phyloP scores from a whole-genome alignment of 2,888 invertebrate genomes.

The Oxycera nigricornis region DNA sequence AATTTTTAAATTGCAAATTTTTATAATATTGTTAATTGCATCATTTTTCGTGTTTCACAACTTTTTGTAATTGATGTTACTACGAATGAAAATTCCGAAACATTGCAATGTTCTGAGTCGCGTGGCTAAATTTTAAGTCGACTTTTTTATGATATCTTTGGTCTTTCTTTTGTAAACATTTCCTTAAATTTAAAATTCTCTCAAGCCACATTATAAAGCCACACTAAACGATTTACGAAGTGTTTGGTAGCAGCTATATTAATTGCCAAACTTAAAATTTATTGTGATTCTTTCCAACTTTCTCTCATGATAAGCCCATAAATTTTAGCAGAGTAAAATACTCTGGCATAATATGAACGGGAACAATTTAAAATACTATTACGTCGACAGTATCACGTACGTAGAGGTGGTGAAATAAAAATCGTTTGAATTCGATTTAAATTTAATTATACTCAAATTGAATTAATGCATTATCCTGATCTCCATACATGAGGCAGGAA shows the following conservation, averaged over 20 bases:
- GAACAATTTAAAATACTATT: conserved; percentile 31
- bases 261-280: neutral
- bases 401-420: conserved; percentile 49
- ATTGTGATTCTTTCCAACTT: neutral
- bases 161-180: too few species aligned
- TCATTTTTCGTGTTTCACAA: too few species aligned
- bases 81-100: too few species aligned
- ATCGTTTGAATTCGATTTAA: conserved; percentile 52
- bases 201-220: neutral
- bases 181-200: too few species aligned
- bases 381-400: conserved; percentile 48
- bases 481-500: conserved; percentile 19
- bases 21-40: too few species aligned
- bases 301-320: conserved; percentile 12
- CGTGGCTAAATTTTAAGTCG: too few species aligned
- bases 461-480: conserved; percentile 49
- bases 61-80: too few species aligned
- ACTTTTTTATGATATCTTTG: too few species aligned
- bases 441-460: conserved; percentile 52
- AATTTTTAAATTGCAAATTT: too few species aligned
- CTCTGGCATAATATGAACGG: neutral
- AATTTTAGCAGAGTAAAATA: conserved; percentile 13
- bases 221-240: neutral
- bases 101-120: too few species aligned
- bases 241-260: neutral